A percentile compares a stretch with the other conserved stretches of the same genome.
Conservation (phyloP, 1,140 invertebrate genomes). For the Bombus confusus region DNA sequence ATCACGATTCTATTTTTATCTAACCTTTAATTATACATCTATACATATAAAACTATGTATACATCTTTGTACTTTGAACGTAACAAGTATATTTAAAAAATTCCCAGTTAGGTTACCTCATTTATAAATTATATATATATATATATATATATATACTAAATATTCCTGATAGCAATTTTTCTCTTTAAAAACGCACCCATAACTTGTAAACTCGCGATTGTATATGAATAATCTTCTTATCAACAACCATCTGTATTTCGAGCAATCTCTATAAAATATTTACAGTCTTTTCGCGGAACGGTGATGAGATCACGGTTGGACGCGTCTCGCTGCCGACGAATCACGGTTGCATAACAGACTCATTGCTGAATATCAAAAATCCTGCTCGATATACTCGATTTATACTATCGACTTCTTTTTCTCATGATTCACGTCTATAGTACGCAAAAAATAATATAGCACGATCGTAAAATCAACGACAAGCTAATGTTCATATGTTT, state of each 20-base stretch:
- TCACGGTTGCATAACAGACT: neutral
- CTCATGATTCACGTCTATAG: neutral
- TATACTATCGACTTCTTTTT: neutral
- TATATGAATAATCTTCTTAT: too few relatives aligned
- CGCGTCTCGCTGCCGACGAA: neutral
- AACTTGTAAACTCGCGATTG: neutral
- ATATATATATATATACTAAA: neutral
- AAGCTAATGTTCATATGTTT: neutral
- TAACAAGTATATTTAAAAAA: neutral
- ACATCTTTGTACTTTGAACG: neutral
- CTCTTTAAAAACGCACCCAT: neutral
- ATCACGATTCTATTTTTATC: neutral
- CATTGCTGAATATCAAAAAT: conserved; percentile 24
- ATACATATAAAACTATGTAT: too few relatives aligned
- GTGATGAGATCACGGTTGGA: conserved; percentile 15
- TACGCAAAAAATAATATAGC: neutral
- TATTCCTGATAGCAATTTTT: neutral
- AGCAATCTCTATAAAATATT: conserved; percentile 21
- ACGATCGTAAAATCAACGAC: neutral
- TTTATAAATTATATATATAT: neutral
- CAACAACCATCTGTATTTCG: neutral
- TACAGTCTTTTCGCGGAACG: conserved; percentile 26
- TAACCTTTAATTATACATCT: neutral
- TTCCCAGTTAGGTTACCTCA: neutral
- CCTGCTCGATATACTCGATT: too few relatives aligned